Conservation (phyloP, 2,797 vertebrate genomes). For the Trematomus bernacchii region DNA sequence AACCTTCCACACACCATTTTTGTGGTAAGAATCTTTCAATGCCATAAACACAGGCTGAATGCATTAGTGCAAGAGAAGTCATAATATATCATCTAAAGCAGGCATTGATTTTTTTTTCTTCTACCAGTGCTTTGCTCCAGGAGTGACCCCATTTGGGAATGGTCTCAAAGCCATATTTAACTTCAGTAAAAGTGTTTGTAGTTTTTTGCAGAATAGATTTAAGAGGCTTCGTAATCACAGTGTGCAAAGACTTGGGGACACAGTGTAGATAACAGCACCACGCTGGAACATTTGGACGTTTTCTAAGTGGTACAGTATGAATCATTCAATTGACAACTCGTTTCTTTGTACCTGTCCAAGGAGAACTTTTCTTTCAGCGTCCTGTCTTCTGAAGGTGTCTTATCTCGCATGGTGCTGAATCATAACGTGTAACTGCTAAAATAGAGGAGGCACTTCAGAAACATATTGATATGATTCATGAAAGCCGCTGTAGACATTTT, state of each 20-base stretch:
- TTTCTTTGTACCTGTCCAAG: conserved; percentile 28
- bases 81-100: conserved; percentile 48
- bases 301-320: conserved; percentile 55
- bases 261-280: conserved; percentile 47
- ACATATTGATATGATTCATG: conserved; percentile 59
- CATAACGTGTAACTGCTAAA: conserved; percentile 45
- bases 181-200: conserved; percentile 41
- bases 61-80: conserved; percentile 30
- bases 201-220: conserved; percentile 46
- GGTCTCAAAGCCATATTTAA: conserved; percentile 53
- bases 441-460: conserved; percentile 50
- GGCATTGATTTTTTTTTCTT: neutral
- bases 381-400: conserved; percentile 37
- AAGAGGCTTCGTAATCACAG: conserved; percentile 56
- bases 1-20: conserved; percentile 15
- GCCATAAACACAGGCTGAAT: conserved; percentile 30
- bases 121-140: conserved; percentile 33
- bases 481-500: conserved; percentile 35
- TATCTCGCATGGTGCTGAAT: conserved; percentile 55
- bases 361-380: conserved; percentile 18
- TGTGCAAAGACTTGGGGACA: conserved; percentile 49
- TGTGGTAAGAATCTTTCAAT: conserved; percentile 29
- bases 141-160: conserved; percentile 56
- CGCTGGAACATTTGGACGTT: conserved; percentile 30
- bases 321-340: conserved; percentile 54